These are phyloP conservation scores for Atherinosoma microstoma DNA, from an alignment of 2,797 vertebrate genomes.

Conservation along the genomic window DNA sequence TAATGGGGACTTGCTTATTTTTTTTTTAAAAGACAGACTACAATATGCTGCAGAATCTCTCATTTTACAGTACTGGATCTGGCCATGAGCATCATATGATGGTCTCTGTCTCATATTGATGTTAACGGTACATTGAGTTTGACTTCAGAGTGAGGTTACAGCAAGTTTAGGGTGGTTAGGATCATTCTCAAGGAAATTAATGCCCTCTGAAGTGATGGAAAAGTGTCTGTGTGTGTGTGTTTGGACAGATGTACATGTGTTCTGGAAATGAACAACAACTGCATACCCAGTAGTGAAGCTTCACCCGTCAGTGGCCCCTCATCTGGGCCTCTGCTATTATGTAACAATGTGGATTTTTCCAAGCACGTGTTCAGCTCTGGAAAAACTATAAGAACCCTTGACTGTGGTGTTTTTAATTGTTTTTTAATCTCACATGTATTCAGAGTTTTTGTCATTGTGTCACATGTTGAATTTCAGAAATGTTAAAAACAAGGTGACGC, in stretches of 20 bases:
- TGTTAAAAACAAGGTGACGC: background rate
- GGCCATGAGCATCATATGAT: background rate
- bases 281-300: constrained; percentile 13
- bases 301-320: constrained; percentile 27
- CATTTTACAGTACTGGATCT: background rate
- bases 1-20: background rate
- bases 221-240: background rate
- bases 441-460: background rate
- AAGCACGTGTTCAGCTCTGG: constrained; percentile 35
- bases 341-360: constrained; percentile 57
- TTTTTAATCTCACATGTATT: constrained; percentile 13
- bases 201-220: background rate
- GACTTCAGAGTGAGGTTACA: background rate
- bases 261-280: constrained; percentile 11
- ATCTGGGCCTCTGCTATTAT: constrained; percentile 37
- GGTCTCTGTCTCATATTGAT: background rate
- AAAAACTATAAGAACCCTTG: constrained; percentile 53
- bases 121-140: background rate
- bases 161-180: background rate
- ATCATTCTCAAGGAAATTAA: background rate
- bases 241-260: constrained; percentile 15
- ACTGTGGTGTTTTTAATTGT: constrained; percentile 32
- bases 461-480: background rate
- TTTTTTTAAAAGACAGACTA: background rate
- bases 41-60: too few species aligned